phyloP scores from a whole-genome alignment of 2,113 vertebrate genomes.

The Saimiri boliviensis region DNA sequence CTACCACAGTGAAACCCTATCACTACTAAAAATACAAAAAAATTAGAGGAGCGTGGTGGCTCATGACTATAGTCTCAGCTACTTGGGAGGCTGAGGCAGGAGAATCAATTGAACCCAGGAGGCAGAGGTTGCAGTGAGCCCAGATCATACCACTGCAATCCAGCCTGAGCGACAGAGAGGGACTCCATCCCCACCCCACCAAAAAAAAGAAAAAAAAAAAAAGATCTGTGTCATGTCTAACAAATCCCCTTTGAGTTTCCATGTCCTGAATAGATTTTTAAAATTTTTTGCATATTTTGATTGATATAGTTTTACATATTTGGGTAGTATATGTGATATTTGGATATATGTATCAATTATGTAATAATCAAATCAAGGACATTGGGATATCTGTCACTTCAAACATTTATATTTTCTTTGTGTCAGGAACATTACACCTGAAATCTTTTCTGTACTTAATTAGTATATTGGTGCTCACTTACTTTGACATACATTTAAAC shows the following conservation, averaged over 20 bases:
- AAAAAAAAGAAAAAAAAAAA: not conserved
- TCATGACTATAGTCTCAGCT: no score
- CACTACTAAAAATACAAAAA: no score
- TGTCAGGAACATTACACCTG: not conserved
- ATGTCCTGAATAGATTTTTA: not conserved
- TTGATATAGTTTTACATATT: not conserved
- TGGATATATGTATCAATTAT: not conserved
- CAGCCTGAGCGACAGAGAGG: no score
- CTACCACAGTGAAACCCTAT: no score
- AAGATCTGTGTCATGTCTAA: not conserved
- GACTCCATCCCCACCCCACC: accelerated
- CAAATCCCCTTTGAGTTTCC: not conserved
- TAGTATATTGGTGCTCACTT: not conserved
- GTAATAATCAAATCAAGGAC: not conserved
- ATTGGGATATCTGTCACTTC: not conserved
- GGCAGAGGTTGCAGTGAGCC: no score
- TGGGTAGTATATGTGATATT: not conserved
- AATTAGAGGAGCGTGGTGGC: no score
- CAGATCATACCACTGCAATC: no score
- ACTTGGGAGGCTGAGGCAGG: no score
- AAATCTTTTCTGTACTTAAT: not conserved
- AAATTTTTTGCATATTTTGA: not conserved
- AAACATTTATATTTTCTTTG: not conserved
- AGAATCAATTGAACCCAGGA: no score
- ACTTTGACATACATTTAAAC: not conserved